Evolutionary conservation across 2,113 vertebrate genomes (phyloP).

Genomic region (Ictalurus furcatus): DNA sequence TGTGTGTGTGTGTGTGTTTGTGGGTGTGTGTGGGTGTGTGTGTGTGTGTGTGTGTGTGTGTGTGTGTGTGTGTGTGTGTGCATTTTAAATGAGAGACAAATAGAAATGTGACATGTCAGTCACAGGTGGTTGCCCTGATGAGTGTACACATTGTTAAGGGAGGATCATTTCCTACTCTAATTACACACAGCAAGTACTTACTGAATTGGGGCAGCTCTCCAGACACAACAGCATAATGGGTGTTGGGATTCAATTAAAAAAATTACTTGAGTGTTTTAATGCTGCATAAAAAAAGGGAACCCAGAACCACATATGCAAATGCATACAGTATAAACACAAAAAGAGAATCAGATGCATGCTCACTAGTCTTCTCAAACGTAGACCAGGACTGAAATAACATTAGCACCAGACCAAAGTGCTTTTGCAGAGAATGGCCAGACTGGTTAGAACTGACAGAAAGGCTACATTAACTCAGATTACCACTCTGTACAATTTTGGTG

Average conservation of each 20-base stretch:
- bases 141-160: constrained; percentile 35
- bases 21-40: neutral
- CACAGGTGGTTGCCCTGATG: constrained; percentile 35
- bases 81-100: constrained; percentile 9
- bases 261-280: constrained; percentile 4
- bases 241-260: constrained; percentile 67
- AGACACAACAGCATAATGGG: constrained; percentile 56
- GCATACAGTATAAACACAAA: too few species aligned
- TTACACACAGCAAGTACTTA: constrained; percentile 66
- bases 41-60: constrained; percentile 12
- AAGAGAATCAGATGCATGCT: too few species aligned
- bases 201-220: constrained; percentile 44
- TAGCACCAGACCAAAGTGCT: too few species aligned
- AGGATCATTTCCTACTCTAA: constrained; percentile 59
- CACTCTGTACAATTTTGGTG: too few species aligned
- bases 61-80: neutral
- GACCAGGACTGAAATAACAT: too few species aligned
- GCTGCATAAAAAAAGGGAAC: neutral
- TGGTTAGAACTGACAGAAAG: too few species aligned
- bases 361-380: too few species aligned
- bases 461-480: too few species aligned
- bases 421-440: too few species aligned
- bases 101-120: constrained; percentile 39
- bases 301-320: neutral
- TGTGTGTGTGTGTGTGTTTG: constrained; percentile 13